Evolutionary conservation across 2,888 invertebrate genomes (phyloP).

Genomic region (Malthinus flaveolus): DNA sequence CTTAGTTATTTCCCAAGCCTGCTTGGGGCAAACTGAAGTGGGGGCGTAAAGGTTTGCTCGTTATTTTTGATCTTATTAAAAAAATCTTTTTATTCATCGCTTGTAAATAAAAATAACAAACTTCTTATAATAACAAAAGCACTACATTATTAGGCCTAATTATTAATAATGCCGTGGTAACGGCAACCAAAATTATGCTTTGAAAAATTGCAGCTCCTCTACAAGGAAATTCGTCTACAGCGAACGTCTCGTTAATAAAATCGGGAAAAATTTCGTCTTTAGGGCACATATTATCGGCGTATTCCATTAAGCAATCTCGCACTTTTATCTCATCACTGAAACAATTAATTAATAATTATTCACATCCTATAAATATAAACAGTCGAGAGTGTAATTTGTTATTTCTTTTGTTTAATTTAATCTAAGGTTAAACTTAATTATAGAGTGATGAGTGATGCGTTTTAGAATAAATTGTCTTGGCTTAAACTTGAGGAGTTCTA

Average conservation of each 20-base stretch:
- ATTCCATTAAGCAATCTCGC: constrained; percentile 1
- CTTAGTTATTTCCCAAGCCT: no score
- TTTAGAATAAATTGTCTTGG: neutral
- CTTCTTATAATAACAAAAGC: no score
- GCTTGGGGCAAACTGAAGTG: no score
- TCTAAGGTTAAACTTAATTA: neutral
- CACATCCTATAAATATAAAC: neutral
- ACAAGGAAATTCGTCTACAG: neutral
- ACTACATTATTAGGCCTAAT: no score
- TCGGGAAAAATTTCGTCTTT: neutral
- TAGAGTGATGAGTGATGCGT: no score
- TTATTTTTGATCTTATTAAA: no score
- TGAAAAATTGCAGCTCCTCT: neutral
- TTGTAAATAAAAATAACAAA: no score
- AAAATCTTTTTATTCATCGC: no score
- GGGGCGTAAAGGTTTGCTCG: no score
- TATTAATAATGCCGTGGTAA: neutral
- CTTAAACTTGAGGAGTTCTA: no score
- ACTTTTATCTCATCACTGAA: constrained; percentile 4
- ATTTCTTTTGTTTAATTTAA: no score
- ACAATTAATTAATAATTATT: neutral
- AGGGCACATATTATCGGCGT: neutral
- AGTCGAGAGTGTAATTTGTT: no score
- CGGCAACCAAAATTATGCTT: neutral
- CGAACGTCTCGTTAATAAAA: neutral